Base-by-base conservation (phyloP, 2,797 vertebrate species). In the Neoniphon sammara region DNA sequence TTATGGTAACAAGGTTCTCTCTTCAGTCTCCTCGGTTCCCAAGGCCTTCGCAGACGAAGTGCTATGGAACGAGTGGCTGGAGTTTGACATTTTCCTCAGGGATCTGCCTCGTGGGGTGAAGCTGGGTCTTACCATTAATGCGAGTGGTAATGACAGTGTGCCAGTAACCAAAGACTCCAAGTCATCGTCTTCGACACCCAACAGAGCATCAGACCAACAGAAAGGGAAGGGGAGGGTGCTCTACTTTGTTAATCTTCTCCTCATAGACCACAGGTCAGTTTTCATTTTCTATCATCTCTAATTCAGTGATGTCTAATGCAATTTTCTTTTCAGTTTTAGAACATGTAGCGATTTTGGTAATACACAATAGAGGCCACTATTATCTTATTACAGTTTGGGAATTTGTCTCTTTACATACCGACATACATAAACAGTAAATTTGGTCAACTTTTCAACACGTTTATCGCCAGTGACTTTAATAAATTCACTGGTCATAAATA, bases 1-100 rank as follows among this genome's bases (percentile, higher is more conserved):
- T 47, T 93, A 94, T 44, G 94, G 94, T 2, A 91, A 82, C 71
- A 93, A 91, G 64, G 88, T 92, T 53, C 68, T 94, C 8, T 91
- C 90, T 1, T 91, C 92, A 2, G 91, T 94, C 12, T 81, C 83
- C 49, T 94, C 94, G 2, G 1, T 20, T 6, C 34, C 87, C 18
- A 94, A 93, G 69, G 36, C 88, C 27, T 92, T 94, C 11, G 54
- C 83, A 50, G 93, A 95, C n/a, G 95, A 95, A 78, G 92, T 95
- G 6, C 70, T 95, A 46, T 95, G 94, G 95, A 95, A 94, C 34
- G 89, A 91, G 49, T 95, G 95, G 94, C 74, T 95, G 49, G 91
- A 94, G 27, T 94, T 95, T 82, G 92, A 94, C 23, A 69, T 95
- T 42, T 78, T 85, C 12, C 87, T 95, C 57, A 91, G 83, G 36